Evolutionary conservation across 1,140 invertebrate genomes (phyloP).

Genomic region (Diplogasteroides magnus): DNA sequence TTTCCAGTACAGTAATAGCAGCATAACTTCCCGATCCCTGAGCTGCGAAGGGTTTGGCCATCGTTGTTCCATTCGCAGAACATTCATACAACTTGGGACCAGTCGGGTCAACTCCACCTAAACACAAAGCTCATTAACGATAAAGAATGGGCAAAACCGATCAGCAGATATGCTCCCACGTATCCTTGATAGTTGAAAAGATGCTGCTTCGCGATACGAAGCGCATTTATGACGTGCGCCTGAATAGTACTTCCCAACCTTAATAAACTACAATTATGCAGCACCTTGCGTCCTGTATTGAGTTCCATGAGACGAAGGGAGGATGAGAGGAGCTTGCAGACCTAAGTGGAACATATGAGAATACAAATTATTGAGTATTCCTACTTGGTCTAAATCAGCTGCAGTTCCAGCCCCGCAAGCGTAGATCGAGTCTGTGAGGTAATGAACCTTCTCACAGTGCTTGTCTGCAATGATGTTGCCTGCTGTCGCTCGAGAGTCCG

Average conservation of each 20-base stretch:
- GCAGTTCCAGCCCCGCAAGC: conserved; percentile 89
- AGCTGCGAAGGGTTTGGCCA: conserved; percentile 80
- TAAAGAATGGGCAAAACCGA: no score
- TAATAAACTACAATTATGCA: no score
- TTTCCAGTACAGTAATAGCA: conserved; percentile 91
- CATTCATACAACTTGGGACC: conserved; percentile 82
- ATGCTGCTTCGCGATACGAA: conserved; percentile 82
- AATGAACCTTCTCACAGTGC: conserved; percentile 92
- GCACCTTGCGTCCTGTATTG: conserved; percentile 77
- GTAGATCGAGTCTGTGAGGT: conserved; percentile 86
- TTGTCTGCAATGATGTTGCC: conserved; percentile 94
- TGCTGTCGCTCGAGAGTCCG: conserved; percentile 91
- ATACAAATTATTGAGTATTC: no score
- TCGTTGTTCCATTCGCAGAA: conserved; percentile 87
- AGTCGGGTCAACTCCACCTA: conserved; percentile 76
- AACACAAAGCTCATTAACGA: no score
- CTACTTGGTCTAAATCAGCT: conserved; percentile 86
- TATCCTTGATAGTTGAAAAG: conserved; percentile 80
- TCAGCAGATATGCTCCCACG: conserved; percentile 84
- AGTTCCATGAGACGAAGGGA: conserved; percentile 78
- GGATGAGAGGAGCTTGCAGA: conserved; percentile 74
- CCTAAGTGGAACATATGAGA: no score
- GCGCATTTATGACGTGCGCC: conserved; percentile 81
- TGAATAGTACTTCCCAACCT: no score
- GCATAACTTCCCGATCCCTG: conserved; percentile 81